Conservation (phyloP, 2,888 invertebrate species). For the Patella ulyssiponensis region DNA sequence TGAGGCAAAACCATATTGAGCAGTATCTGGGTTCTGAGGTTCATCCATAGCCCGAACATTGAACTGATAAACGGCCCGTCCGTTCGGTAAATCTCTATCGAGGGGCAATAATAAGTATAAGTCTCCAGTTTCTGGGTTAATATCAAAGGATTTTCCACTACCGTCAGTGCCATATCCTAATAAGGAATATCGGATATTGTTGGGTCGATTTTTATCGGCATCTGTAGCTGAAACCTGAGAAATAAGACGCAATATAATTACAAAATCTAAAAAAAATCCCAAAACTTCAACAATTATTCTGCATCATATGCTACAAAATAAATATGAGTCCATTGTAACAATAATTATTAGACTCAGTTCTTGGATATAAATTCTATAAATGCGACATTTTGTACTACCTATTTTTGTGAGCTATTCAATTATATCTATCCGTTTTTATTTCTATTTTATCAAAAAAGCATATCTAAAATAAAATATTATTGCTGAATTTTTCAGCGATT, state of each 20-base stretch:
- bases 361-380: background rate
- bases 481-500: too few species aligned
- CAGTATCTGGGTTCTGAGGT: slow-evolving; percentile 45
- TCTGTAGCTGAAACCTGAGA: slow-evolving; percentile 93
- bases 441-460: too few species aligned
- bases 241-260: slow-evolving; percentile 9
- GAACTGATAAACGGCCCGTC: slow-evolving; percentile 79
- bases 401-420: too few species aligned
- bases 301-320: too few species aligned
- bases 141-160: slow-evolving; percentile 81
- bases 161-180: slow-evolving; percentile 48
- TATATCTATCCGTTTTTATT: too few species aligned
- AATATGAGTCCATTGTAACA: too few species aligned
- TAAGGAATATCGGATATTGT: slow-evolving; percentile 88
- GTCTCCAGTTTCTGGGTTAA: slow-evolving; percentile 94
- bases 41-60: slow-evolving; percentile 70
- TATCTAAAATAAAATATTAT: too few species aligned
- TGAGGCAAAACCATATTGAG: slow-evolving; percentile 93
- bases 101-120: slow-evolving; percentile 92
- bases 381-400: too few species aligned
- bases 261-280: background rate
- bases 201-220: slow-evolving; percentile 94
- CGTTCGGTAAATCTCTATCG: slow-evolving; percentile 97
- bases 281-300: background rate
- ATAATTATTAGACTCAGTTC: too few species aligned